Conservation (phyloP, 2,888 invertebrate genomes). For the Tethea ocularis region DNA sequence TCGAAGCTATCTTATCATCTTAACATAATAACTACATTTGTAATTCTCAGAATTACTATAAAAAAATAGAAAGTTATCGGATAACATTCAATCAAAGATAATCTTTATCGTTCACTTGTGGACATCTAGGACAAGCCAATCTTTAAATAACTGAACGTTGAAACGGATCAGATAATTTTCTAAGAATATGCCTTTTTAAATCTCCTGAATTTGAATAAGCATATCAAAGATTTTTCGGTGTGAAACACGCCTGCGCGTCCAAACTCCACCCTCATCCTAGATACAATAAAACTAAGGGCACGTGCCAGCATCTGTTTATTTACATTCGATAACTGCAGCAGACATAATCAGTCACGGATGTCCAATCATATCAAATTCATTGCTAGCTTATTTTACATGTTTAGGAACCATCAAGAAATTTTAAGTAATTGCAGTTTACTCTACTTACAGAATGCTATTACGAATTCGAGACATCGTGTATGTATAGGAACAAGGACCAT, state of each 20-base stretch:
- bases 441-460: no score
- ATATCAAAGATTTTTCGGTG: neutral
- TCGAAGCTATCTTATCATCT: constrained; percentile 14
- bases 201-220: neutral
- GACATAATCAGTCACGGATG: constrained; percentile 27
- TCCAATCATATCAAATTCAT: constrained; percentile 11
- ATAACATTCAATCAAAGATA: constrained; percentile 7
- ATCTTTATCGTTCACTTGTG: neutral
- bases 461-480: no score
- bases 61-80: constrained; percentile 10
- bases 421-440: neutral
- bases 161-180: neutral
- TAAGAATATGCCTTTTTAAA: no score
- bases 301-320: constrained; percentile 56
- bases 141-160: neutral
- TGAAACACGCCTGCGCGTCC: neutral
- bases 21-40: constrained; percentile 10
- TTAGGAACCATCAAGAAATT: neutral
- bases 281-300: constrained; percentile 24
- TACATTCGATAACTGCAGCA: constrained; percentile 44
- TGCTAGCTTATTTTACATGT: neutral
- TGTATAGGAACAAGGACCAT: constrained; percentile 12
- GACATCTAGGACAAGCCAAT: neutral
- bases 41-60: constrained; percentile 14
- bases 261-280: constrained; percentile 18